These are phyloP conservation scores for Furcula furcula DNA, from an alignment of 2,888 invertebrate genomes.

Conservation along the genomic window DNA sequence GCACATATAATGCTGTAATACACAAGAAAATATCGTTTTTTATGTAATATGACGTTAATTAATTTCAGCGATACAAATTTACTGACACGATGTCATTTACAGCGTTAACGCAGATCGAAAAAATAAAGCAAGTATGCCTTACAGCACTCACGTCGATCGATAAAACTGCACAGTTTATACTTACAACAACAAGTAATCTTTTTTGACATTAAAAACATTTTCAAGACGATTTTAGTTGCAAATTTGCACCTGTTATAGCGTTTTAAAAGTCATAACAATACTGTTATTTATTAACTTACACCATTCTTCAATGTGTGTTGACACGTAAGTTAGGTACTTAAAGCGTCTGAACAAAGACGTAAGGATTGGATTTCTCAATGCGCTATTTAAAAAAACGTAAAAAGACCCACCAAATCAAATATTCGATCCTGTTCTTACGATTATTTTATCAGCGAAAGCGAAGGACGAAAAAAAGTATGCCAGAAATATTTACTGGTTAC, in stretches of 20 bases:
- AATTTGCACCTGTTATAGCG: not conserved
- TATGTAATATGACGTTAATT: not conserved
- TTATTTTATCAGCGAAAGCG: conserved; percentile 5
- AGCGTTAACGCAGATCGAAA: not conserved
- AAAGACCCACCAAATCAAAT: not conserved
- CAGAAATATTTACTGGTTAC: conserved; percentile 5
- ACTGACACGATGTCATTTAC: no score
- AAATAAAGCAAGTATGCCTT: not conserved
- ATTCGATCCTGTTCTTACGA: not conserved
- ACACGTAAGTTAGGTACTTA: no score
- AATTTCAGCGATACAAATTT: no score
- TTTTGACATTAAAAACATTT: no score
- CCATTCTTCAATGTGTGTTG: no score
- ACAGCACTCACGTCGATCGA: not conserved
- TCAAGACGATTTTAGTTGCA: not conserved
- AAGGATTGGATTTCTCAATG: conserved; percentile 1
- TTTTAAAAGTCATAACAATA: not conserved
- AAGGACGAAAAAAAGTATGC: conserved; percentile 5
- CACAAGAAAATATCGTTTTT: not conserved
- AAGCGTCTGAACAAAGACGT: no score
- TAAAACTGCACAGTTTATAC: not conserved
- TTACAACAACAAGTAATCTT: not conserved
- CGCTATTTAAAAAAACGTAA: not conserved
- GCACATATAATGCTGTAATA: not conserved
- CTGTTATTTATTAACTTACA: no score